phyloP scores from a whole-genome alignment of 2,797 vertebrate species.

The Sparus aurata region DNA sequence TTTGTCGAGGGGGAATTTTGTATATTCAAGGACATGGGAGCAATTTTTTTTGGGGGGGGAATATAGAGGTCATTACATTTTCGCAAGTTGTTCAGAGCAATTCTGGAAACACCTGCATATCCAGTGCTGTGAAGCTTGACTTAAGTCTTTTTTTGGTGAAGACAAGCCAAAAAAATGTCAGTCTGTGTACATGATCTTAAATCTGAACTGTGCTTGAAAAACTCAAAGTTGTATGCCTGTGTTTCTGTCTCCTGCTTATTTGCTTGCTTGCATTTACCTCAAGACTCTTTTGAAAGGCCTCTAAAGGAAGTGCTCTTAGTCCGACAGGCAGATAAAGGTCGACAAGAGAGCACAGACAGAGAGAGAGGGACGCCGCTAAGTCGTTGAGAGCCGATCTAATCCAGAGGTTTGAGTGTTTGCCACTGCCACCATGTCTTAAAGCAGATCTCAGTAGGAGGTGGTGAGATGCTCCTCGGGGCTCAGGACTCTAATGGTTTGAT shows the following conservation, averaged over 20 bases:
- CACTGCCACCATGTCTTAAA: conserved; percentile 75
- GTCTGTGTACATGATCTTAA: neutral
- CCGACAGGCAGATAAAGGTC: conserved; percentile 45
- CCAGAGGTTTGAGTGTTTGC: conserved; percentile 75
- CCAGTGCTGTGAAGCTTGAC: neutral
- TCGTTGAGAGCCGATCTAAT: conserved; percentile 74
- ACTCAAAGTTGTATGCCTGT: neutral
- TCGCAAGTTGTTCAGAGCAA: neutral
- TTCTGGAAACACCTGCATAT: conserved; percentile 5
- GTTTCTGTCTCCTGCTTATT: conserved; percentile 1
- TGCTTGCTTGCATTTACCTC: conserved; percentile 25
- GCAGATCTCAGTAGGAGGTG: conserved; percentile 82
- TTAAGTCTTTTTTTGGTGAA: neutral
- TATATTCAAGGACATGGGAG: conserved; percentile 65
- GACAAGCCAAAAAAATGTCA: neutral
- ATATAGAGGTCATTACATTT: conserved; percentile 42
- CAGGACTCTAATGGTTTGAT: conserved; percentile 88
- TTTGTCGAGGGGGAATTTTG: conserved; percentile 32
- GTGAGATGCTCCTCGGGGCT: conserved; percentile 82
- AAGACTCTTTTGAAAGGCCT: conserved; percentile 52
- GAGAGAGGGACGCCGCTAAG: conserved; percentile 48
- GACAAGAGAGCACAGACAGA: conserved; percentile 32
- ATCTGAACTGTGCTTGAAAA: neutral
- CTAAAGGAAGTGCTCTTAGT: conserved; percentile 65
- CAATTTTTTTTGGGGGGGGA: conserved; percentile 9